These are phyloP conservation scores for Drosophila watanabei DNA, from an alignment of 1,140 invertebrate genomes.

Conservation along the genomic window DNA sequence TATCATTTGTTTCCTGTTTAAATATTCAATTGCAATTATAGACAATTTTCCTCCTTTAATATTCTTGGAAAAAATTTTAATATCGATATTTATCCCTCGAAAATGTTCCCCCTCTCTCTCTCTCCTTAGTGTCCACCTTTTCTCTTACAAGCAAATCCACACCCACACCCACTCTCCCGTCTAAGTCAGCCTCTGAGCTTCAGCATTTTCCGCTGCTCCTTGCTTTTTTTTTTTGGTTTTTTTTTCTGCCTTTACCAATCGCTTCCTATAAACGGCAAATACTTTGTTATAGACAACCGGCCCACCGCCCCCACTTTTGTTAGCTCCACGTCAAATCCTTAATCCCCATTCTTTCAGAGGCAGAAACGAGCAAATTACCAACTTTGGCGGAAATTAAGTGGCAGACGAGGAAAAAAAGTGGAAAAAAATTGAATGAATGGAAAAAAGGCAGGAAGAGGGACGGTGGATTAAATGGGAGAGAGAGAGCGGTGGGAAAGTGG, in stretches of 20 bases:
- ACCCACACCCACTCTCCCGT: neutral
- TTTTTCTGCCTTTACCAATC: conserved; percentile 45
- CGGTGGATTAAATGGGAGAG: neutral
- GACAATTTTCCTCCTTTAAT: too few species aligned
- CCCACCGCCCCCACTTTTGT: neutral
- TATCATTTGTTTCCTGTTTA: too few species aligned
- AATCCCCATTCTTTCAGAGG: conserved; percentile 51
- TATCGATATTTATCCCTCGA: neutral
- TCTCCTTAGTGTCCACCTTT: neutral
- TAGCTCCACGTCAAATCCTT: conserved; percentile 37
- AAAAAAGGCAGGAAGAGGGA: conserved; percentile 12
- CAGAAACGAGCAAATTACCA: conserved; percentile 71
- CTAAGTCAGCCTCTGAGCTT: neutral
- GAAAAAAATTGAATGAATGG: conserved; percentile 58
- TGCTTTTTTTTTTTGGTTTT: conserved; percentile 17
- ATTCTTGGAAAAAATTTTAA: neutral
- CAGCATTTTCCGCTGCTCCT: conserved; percentile 14
- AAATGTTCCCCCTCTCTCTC: neutral
- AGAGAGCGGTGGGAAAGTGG: too few species aligned
- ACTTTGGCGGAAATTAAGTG: conserved; percentile 81
- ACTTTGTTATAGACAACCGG: conserved; percentile 44
- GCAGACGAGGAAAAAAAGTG: conserved; percentile 45
- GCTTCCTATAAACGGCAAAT: conserved; percentile 56
- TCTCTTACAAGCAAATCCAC: neutral
- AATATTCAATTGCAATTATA: neutral